Base-by-base conservation (phyloP, 1,140 invertebrate genomes). In the Lordiphosa collinella region DNA sequence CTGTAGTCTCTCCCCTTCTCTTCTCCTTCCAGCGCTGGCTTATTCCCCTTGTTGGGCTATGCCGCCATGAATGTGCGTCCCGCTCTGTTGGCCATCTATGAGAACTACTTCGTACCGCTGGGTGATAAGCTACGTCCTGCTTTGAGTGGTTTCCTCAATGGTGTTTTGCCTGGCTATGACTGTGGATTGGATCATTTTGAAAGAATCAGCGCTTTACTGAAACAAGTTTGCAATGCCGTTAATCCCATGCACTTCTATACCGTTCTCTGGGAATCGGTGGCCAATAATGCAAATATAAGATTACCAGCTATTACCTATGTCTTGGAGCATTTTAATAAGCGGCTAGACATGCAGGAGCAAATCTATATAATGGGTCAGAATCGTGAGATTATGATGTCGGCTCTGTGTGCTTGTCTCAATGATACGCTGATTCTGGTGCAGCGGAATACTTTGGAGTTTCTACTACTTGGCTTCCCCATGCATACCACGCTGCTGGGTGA, bases 11-110 rank as follows among this genome's bases (percentile, higher is more conserved):
- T 11, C 0, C 4, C 11, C 9, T 48, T 37, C 7, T 49, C 53
- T 35, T 55, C 16, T 18, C 1, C 37, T 41, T 51, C 0, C 35
- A 89, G 86, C 32, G 80, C 90, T 92, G 97, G 97, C 7, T 90
- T 98, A 10, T 98, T 98, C 90, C 97, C 97, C 32, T 88, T 98
- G 18, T 91, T 98, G 63, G 93, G 94, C 7, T 93, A 97, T 91
- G 96, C 96, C 58, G 96, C 96, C 12, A 97, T 97, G 93, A 96
- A 95, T 89, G 96, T 97, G 6, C 93, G 96, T 74, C 95, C 96
- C 8, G 91, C 92, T 3, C 90, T 98, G 36, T 88, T 98, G 48
- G 93, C 92, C n/a, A 92, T 98, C 49, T 98, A 98, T 88, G 97
- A 98, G 90, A 95, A 93, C 11, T 96, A 97, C 90, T 97, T 98